These are phyloP conservation scores for Argopecten irradians DNA, from an alignment of 1,140 invertebrate genomes.

Conservation along the genomic window DNA sequence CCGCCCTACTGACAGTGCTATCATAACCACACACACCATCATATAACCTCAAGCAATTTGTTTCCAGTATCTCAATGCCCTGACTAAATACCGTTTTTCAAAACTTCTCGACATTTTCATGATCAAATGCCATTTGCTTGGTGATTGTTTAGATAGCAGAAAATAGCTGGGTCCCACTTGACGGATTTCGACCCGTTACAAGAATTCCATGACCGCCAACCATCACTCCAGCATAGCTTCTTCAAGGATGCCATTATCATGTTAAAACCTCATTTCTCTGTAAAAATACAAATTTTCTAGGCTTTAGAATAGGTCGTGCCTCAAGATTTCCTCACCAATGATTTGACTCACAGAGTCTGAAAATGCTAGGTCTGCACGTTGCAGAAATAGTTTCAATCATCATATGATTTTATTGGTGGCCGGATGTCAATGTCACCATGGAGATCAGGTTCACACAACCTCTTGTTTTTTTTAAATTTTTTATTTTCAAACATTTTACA, in stretches of 20 bases:
- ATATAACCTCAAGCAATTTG: background rate
- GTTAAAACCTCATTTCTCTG: background rate
- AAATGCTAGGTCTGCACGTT: background rate
- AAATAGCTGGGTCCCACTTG: background rate
- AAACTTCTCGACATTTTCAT: background rate
- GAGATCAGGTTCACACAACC: background rate
- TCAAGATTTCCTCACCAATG: background rate
- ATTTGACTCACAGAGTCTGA: background rate
- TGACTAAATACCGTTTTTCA: constrained; percentile 8
- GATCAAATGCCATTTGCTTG: constrained; percentile 3
- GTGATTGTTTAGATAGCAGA: background rate
- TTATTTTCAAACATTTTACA: no score
- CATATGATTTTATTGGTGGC: background rate
- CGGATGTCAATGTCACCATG: background rate
- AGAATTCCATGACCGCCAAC: background rate
- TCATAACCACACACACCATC: no score
- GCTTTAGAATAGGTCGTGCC: background rate
- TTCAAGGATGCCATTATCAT: background rate
- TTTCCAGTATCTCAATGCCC: constrained; percentile 9
- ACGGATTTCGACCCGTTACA: background rate
- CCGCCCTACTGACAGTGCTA: no score
- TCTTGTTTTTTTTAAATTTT: no score
- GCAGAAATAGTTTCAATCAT: no score
- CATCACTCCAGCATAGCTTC: background rate
- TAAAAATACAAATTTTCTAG: background rate